phyloP scores from a whole-genome alignment of 2,888 invertebrate species.

The Phyto melanocephala region DNA sequence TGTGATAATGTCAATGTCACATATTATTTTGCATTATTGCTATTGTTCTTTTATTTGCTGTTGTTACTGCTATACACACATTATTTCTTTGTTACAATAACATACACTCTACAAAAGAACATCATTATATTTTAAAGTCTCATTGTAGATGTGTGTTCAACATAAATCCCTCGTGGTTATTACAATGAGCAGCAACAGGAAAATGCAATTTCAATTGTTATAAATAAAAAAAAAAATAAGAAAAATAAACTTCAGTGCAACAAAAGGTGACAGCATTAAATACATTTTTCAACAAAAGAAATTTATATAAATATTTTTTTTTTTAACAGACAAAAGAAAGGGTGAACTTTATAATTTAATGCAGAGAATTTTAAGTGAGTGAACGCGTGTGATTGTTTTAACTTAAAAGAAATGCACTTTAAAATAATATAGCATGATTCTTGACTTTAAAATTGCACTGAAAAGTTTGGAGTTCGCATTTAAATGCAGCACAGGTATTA shows the following conservation, averaged over 20 bases:
- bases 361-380: not conserved
- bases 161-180: slow-evolving; percentile 6
- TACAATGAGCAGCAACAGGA: slow-evolving; percentile 21
- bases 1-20: slow-evolving; percentile 62
- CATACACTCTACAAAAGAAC: slow-evolving; percentile 14
- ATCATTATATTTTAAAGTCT: not conserved
- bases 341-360: not conserved
- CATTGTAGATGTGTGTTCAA: not conserved
- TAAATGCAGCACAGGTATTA: too few relatives aligned
- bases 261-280: not conserved
- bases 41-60: slow-evolving; percentile 10
- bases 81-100: slow-evolving; percentile 13
- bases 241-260: not conserved
- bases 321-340: not conserved
- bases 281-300: not conserved
- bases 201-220: slow-evolving; percentile 30
- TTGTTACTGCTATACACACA: not conserved
- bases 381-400: not conserved
- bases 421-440: too few relatives aligned
- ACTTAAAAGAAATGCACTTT: not conserved
- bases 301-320: not conserved
- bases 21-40: not conserved
- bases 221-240: not conserved
- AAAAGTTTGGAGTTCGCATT: too few relatives aligned
- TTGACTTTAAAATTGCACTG: too few relatives aligned